Base-by-base conservation (phyloP, 2,888 invertebrate species). In the Cataglyphis cursor region DNA sequence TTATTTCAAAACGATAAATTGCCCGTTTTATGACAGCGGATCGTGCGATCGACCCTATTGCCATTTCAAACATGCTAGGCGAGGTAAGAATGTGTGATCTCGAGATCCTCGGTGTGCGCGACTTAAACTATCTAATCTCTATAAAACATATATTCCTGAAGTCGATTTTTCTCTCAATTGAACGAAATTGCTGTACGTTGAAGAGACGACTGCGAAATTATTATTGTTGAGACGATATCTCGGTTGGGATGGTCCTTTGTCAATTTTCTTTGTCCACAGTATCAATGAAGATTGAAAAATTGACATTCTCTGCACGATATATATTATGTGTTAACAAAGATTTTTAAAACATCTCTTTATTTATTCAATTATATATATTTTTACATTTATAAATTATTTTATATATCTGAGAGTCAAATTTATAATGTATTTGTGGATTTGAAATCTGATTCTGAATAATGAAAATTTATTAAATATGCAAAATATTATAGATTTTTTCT, bases 1-100 rank as follows among this genome's bases (percentile, higher is more conserved):
- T 87, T 97, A 98, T 94, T 99, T 99, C 94, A 97, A 97, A 95
- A 96, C 97, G 92, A 96, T 98, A 88, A 96, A 96, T 91, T 99
- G 99, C 95, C 98, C 99, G 35, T 98, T 97, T 95, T 98, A 96
- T 94, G 97, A 97, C 92, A 96, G 96, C 93, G 97, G 97, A 85
- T 95, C 96, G 73, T 99, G 99, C 95, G 97, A 97, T 90, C 96
- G 99, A 92, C 98, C 98, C 31, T 98, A 98, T 95, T 99, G 99
- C 95, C 98, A 99, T 95, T 99, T 98, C 95, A 97, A 97, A 93
- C 99, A 99, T 95, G 96, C 96, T 89, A 97, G 96, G 93, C 97
- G 97, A 95, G 97, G 97, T 96, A 93, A 88, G 83, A 31, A 0
- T 2, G 35, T 10, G 21, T 8, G 15, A 21, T 1, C 24, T 24